These are phyloP conservation scores for Ptiloglossa arizonensis DNA, from an alignment of 1,140 invertebrate genomes.

Conservation along the genomic window DNA sequence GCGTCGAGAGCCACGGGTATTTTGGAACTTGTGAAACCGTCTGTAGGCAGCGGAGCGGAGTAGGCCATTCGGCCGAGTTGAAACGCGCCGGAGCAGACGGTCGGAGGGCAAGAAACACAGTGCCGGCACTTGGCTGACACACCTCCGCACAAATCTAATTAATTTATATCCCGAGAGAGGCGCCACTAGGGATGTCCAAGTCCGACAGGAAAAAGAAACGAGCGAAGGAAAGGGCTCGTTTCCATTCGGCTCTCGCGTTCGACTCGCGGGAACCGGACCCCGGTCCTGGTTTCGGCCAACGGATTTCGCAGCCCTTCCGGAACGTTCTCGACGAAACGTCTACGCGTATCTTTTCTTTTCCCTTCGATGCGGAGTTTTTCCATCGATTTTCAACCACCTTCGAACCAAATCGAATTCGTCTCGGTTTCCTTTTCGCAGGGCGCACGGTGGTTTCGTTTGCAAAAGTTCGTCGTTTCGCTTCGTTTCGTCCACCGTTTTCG, in stretches of 20 bases:
- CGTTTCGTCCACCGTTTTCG: too few species aligned
- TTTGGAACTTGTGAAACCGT: constrained; percentile 41
- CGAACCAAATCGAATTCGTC: too few species aligned
- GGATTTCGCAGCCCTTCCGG: background rate
- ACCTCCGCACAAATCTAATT: constrained; percentile 82
- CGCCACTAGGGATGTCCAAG: constrained; percentile 70
- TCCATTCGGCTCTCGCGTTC: constrained; percentile 8
- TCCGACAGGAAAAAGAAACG: constrained; percentile 42
- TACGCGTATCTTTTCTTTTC: background rate
- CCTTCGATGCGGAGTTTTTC: too few species aligned
- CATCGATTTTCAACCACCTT: too few species aligned
- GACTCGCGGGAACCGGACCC: constrained; percentile 27
- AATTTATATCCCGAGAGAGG: constrained; percentile 79
- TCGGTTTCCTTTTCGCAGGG: too few species aligned
- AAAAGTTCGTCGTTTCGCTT: too few species aligned
- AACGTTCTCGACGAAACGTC: background rate
- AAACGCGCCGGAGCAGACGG: constrained; percentile 55
- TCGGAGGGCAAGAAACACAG: constrained; percentile 66
- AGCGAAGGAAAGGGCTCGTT: constrained; percentile 4
- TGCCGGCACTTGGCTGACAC: constrained; percentile 73
- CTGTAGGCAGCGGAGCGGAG: constrained; percentile 44
- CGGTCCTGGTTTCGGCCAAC: background rate
- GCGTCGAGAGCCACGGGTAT: background rate
- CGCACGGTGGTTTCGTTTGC: too few species aligned
- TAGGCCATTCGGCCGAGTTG: constrained; percentile 44